A percentile compares a stretch with the other conserved stretches of the same genome.
Evolutionary conservation across 2,113 vertebrate species (phyloP).

Genomic region (Stigmatopora nigra): DNA sequence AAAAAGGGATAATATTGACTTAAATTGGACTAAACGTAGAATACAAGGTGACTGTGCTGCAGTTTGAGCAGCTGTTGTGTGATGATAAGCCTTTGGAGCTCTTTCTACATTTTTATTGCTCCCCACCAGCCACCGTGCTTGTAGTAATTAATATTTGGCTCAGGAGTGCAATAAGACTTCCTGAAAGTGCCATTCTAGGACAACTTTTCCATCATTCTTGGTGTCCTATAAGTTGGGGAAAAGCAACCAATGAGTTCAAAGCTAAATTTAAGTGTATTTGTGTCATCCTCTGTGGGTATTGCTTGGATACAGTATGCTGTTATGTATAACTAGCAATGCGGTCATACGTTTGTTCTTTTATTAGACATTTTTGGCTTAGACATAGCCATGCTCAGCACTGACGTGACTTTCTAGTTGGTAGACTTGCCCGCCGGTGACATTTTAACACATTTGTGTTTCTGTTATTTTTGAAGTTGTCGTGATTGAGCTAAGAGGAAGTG

Average conservation of each 20-base stretch:
- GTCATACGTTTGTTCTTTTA: background rate
- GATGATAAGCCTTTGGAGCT: constrained; percentile 20
- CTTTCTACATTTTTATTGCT: constrained; percentile 10
- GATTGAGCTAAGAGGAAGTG: constrained; percentile 34
- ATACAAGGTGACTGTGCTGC: constrained; percentile 1
- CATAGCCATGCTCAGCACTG: background rate
- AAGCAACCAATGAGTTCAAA: too few relatives aligned
- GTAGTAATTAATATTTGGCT: constrained; percentile 32
- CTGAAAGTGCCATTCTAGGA: background rate
- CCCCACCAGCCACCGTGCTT: constrained; percentile 17
- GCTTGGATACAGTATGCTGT: background rate
- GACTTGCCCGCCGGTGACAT: background rate
- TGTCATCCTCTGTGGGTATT: background rate
- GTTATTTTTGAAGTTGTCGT: constrained; percentile 14
- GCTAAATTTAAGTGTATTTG: background rate
- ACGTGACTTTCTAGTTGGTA: background rate
- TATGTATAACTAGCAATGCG: background rate
- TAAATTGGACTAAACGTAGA: background rate
- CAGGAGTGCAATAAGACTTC: constrained; percentile 18
- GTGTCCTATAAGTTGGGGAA: background rate
- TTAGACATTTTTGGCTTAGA: background rate
- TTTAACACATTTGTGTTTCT: constrained; percentile 5
- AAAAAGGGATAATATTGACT: background rate
- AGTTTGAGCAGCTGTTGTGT: constrained; percentile 34
- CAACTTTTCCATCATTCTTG: too few relatives aligned